Base-by-base conservation (phyloP, 2,888 invertebrate species). In the Tetanocera ferruginea region DNA sequence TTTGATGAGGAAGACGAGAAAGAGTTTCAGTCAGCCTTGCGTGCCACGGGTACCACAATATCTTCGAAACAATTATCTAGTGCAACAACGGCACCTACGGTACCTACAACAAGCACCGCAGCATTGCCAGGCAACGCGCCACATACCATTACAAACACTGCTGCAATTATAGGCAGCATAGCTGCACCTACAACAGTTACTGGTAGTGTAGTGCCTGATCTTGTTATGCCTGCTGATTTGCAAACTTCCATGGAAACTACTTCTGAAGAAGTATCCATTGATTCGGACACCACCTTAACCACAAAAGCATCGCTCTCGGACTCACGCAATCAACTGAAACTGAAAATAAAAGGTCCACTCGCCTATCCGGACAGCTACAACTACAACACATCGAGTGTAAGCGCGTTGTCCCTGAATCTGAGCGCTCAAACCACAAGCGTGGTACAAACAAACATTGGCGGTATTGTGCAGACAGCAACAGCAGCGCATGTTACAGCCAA, bases 271-370 rank as follows among this genome's bases (percentile, higher is more conserved):
- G 89, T 89, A 6, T 90, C 90, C 19, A 89, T 90, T 28, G 90
- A 91, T 79, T 89, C 90, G 0, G 90, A 90, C 76, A 89, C 89
- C n/a, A 89, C 90, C 1, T 78, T 88, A 69, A 91, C 91, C 78
- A 93, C 93, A 3, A 95, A 95, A 86, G 94, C 94, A 0, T 94
- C 95, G 1, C 90, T 95, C 1, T 93, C 94, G 0, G 96, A 96
- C 89, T 94, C 96, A 0, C 91, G 96, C 43, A 96, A 96, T 89
- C 96, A 96, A 86, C 90, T 97, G 5, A 97, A 97, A 88, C 94
- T 97, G 0, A 97, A 97, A 90, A 97, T 97, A 80, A 97, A 97
- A 88, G 97, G 96, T 3, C 97, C 97, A 0, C 93, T 95, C 84
- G 92, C 95, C 79, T 95, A 96, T 84, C 88, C 93, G 0, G 93